Conservation (phyloP, 2,888 invertebrate species). For the Fabriciana adippe region DNA sequence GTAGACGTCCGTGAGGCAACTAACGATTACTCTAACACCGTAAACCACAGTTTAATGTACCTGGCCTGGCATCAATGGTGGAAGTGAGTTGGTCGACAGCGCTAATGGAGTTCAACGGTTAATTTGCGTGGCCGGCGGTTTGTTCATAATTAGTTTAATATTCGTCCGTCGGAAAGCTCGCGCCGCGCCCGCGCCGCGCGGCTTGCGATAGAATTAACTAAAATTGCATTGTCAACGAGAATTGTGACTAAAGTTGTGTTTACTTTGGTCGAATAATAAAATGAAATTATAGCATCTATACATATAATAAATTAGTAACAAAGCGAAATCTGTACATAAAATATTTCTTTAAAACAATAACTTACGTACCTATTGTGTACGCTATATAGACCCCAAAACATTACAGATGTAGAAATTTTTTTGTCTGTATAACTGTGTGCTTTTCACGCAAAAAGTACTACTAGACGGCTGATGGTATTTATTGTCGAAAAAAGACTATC, state of each 20-base stretch:
- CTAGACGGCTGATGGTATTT: too few species aligned
- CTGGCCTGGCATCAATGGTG: constrained; percentile 35
- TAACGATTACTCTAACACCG: constrained; percentile 10
- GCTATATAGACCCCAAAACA: too few species aligned
- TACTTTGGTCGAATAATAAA: constrained; percentile 28
- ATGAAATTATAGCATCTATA: constrained; percentile 23
- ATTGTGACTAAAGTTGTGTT: constrained; percentile 45
- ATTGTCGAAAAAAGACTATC: too few species aligned
- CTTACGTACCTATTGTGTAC: too few species aligned
- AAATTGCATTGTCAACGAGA: constrained; percentile 74
- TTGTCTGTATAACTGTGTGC: too few species aligned
- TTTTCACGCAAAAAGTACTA: too few species aligned
- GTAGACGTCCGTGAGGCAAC: constrained; percentile 15
- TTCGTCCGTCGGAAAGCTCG: constrained; percentile 46
- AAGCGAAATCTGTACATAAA: too few species aligned
- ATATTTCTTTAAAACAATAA: too few species aligned
- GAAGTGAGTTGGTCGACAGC: constrained; percentile 47
- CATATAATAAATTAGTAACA: background rate
- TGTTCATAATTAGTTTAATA: constrained; percentile 76
- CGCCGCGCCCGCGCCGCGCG: constrained; percentile 45
- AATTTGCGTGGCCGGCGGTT: constrained; percentile 63
- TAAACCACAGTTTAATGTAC: constrained; percentile 24
- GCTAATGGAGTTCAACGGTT: constrained; percentile 65
- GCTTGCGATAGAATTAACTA: constrained; percentile 67
- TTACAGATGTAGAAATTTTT: too few species aligned